Base-by-base conservation (phyloP, 1,140 invertebrate species). In the Hermetia illucens region DNA sequence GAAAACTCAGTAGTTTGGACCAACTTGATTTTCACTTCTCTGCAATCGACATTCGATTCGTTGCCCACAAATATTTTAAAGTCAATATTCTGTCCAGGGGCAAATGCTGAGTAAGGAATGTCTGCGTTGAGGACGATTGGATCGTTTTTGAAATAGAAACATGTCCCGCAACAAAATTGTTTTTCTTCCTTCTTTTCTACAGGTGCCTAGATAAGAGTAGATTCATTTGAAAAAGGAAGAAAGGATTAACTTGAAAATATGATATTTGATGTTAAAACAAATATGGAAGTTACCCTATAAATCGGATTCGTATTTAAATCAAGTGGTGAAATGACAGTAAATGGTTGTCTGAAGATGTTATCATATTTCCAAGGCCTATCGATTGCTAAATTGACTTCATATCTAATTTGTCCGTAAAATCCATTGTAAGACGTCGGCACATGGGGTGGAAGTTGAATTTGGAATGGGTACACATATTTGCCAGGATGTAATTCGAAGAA, bases 361-460 rank as follows among this genome's bases (percentile, higher is more conserved):
- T 84, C 80, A 49, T 79, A 78, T 20, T 75, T 74, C 72, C 79
- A 82, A 8, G 78, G 76, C 15, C 80, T 71, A 60, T 83, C 80
- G 40, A 86, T 59, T 9, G 48, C 51, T 9, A 59, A 73, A 55
- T 78, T 79, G 4, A 79, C 63, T 43, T 70, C 77, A 48, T 83
- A 82, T 21, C 77, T 61, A 27, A 83, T 62, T 47, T 71, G 68
- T 2, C 79, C 80, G 52, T 72, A 70, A 29, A 74, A 67, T 1
- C 76, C 75, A 49, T 82, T 78, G 60, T 81, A 82, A 13, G 78
- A 81, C 27, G 77, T 74, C 5, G 75, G 75, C 18, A 75, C 54
- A 42, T 66, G 66, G 9, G 56, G 54, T 17, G 75, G 75, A 32
- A 78, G 53, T 5, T 59, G 55, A 38, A 61, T 67, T 4, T 56